phyloP scores from a whole-genome alignment of 2,113 vertebrate species.

The Prochilodus magdalenae region DNA sequence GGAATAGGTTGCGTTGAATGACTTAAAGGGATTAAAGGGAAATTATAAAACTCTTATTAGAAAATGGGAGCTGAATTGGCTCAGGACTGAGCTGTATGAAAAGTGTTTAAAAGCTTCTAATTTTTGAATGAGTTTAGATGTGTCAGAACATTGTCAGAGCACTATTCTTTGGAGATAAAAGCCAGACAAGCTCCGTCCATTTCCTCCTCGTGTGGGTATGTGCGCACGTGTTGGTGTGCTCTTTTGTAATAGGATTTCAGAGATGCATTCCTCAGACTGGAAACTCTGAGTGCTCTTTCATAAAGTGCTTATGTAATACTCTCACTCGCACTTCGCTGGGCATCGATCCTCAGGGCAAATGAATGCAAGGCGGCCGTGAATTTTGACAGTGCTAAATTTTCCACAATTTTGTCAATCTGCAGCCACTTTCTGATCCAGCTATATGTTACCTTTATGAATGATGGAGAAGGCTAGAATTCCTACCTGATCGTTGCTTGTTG shows the following conservation, averaged over 20 bases:
- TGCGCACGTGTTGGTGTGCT: not conserved
- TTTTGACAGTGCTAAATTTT: not conserved
- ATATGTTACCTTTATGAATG: not conserved
- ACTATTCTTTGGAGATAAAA: not conserved
- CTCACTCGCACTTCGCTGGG: not conserved
- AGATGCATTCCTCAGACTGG: constrained; percentile 18
- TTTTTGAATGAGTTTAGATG: not conserved
- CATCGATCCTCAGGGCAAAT: constrained; percentile 1
- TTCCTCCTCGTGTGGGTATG: not conserved
- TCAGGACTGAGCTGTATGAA: too few species aligned
- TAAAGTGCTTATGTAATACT: not conserved
- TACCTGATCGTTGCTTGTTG: not conserved
- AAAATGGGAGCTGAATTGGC: too few species aligned
- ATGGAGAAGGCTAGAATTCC: not conserved
- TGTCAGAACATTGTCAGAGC: not conserved
- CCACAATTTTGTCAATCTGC: not conserved
- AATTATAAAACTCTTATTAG: too few species aligned
- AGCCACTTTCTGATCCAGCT: not conserved
- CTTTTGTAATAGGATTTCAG: constrained; percentile 7
- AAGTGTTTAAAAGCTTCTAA: not conserved
- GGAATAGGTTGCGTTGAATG: too few species aligned
- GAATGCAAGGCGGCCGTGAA: not conserved
- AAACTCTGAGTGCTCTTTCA: constrained; percentile 22
- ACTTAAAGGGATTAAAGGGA: too few species aligned
- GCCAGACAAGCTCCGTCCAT: not conserved